Percentiles rank a stretch among this genome's conserved stretches.
Evolutionary conservation across 2,113 vertebrate species (phyloP).

Genomic region (Collichthys lucidus): DNA sequence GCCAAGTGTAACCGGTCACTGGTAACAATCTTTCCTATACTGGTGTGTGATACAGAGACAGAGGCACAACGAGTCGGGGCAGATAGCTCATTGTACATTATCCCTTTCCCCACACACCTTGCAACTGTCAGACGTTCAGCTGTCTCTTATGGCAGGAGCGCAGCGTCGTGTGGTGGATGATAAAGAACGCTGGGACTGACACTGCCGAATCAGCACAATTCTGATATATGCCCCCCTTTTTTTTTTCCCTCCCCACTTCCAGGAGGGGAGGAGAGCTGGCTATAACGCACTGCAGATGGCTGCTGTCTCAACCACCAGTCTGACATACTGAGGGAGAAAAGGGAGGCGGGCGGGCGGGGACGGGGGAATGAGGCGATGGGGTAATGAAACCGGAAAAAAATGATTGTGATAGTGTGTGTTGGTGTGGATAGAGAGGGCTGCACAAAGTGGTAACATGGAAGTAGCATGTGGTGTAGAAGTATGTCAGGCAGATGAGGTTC

Average conservation of each 20-base stretch:
- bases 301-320: slow-evolving; percentile 81
- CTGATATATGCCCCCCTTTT: slow-evolving; percentile 75
- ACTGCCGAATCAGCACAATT: slow-evolving; percentile 82
- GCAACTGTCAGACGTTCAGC: slow-evolving; percentile 45
- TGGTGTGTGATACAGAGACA: background rate
- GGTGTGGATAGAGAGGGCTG: slow-evolving; percentile 18
- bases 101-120: slow-evolving; percentile 55
- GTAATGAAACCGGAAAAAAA: slow-evolving; percentile 58
- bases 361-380: slow-evolving; percentile 24
- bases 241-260: slow-evolving; percentile 44
- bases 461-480: slow-evolving; percentile 10
- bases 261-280: slow-evolving; percentile 62
- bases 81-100: slow-evolving; percentile 22
- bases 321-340: slow-evolving; percentile 68
- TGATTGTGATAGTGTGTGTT: slow-evolving; percentile 16
- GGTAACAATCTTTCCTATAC: slow-evolving; percentile 32
- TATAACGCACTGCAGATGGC: slow-evolving; percentile 86
- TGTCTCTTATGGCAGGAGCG: slow-evolving; percentile 57
- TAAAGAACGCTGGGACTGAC: slow-evolving; percentile 70
- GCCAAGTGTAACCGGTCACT: slow-evolving; percentile 14
- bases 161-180: slow-evolving; percentile 54
- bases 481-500: slow-evolving; percentile 6
- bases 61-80: background rate
- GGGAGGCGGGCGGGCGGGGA: slow-evolving; percentile 17
- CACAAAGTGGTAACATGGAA: slow-evolving; percentile 12